These are phyloP conservation scores for Cyprinodon diabolis DNA, from an alignment of 2,797 vertebrate species.

Conservation along the genomic window DNA sequence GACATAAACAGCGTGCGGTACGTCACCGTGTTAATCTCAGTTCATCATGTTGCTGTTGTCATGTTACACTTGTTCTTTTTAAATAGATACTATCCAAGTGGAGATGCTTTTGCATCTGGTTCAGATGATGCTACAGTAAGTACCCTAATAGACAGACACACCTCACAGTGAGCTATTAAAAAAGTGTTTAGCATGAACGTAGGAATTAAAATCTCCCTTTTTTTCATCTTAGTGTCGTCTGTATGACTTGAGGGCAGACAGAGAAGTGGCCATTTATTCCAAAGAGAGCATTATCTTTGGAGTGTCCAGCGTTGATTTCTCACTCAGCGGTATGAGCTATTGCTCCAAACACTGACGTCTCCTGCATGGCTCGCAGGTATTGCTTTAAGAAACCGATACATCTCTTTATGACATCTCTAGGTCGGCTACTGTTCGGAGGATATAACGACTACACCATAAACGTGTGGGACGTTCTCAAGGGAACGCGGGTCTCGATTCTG, in stretches of 20 bases:
- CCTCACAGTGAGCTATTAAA: background rate
- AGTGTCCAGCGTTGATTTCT: conserved; percentile 99
- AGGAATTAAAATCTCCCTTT: conserved; percentile 15
- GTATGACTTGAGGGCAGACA: conserved; percentile 96
- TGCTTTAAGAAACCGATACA: background rate
- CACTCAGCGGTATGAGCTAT: conserved; percentile 89
- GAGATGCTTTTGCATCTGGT: conserved; percentile 98
- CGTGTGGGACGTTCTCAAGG: conserved; percentile 98
- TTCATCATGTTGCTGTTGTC: background rate
- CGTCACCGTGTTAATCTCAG: conserved; percentile 54
- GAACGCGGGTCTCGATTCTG: conserved; percentile 92
- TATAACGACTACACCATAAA: conserved; percentile 99
- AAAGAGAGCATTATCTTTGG: conserved; percentile 99
- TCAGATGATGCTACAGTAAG: conserved; percentile 98
- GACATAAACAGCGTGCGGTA: conserved; percentile 98
- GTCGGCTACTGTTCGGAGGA: conserved; percentile 93
- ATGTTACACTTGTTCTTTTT: conserved; percentile 33
- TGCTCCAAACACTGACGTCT: background rate
- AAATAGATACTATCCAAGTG: conserved; percentile 95
- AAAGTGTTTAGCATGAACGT: background rate
- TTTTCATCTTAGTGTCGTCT: conserved; percentile 88
- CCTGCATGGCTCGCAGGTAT: background rate
- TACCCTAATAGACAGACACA: conserved; percentile 25
- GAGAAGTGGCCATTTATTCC: conserved; percentile 98
- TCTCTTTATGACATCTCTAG: conserved; percentile 62